A percentile compares a stretch with the other conserved stretches of the same genome.
Evolutionary conservation across 2,797 vertebrate genomes (phyloP).

Genomic region (Lycodopsis pacificus): DNA sequence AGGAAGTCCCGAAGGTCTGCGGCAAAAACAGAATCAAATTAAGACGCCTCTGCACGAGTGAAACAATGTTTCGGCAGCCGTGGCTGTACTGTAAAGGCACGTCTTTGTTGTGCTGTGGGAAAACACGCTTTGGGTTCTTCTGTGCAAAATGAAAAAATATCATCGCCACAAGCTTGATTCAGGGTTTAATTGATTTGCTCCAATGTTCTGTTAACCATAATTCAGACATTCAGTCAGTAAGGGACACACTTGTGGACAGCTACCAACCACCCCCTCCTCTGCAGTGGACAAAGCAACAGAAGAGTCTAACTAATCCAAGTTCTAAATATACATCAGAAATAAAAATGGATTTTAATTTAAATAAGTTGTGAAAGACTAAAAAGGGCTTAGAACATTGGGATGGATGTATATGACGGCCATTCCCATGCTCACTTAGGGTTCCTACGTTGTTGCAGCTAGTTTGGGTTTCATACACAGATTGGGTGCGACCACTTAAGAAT

Average conservation of each 20-base stretch:
- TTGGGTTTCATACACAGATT: not conserved
- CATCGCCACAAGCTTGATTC: slow-evolving; percentile 22
- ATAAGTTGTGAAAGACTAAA: too few species aligned
- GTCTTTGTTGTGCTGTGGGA: slow-evolving; percentile 7
- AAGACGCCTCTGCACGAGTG: slow-evolving; percentile 45
- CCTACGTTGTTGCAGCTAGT: not conserved
- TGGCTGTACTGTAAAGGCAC: not conserved
- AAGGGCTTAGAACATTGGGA: too few species aligned
- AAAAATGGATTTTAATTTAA: too few species aligned
- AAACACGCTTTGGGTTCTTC: slow-evolving; percentile 8
- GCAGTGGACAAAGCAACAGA: slow-evolving; percentile 32
- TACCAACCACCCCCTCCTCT: slow-evolving; percentile 23
- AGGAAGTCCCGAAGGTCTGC: slow-evolving; percentile 57
- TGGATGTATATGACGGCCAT: too few species aligned
- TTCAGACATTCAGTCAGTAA: slow-evolving; percentile 21
- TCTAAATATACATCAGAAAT: too few species aligned
- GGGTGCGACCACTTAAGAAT: too few species aligned
- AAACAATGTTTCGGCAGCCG: slow-evolving; percentile 50
- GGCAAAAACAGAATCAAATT: slow-evolving; percentile 72
- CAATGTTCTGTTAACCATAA: slow-evolving; percentile 21
- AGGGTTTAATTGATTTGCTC: slow-evolving; percentile 42
- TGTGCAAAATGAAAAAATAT: slow-evolving; percentile 8
- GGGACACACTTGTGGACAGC: slow-evolving; percentile 9
- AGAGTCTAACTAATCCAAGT: slow-evolving; percentile 28
- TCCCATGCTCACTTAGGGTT: too few species aligned